phyloP scores from a whole-genome alignment of 2,888 invertebrate genomes.

The Drosophila prostipennis region DNA sequence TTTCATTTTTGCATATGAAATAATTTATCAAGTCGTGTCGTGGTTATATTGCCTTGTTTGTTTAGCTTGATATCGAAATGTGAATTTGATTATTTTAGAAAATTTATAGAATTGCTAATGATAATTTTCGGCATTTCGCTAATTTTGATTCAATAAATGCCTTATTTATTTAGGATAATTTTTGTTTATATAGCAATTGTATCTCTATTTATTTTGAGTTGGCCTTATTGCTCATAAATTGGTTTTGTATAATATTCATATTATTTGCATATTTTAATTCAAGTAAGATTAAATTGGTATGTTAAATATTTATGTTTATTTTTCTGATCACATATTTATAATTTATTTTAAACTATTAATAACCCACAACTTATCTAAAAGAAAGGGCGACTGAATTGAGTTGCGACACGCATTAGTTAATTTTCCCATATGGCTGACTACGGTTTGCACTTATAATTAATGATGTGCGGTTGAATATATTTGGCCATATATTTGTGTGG shows the following conservation, averaged over 20 bases:
- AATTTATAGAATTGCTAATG: constrained; percentile 7
- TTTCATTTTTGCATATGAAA: constrained; percentile 17
- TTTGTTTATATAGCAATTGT: too few relatives aligned
- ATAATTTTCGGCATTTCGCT: neutral
- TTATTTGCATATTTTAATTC: too few relatives aligned
- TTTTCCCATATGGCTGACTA: constrained; percentile 27
- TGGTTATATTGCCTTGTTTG: constrained; percentile 8
- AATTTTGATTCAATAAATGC: neutral
- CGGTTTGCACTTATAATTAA: constrained; percentile 43
- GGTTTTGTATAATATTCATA: too few relatives aligned
- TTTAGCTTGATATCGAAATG: constrained; percentile 7
- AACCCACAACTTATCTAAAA: neutral
- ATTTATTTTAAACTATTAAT: neutral
- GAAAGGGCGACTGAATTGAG: neutral
- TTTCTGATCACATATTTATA: neutral
- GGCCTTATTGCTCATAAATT: too few relatives aligned
- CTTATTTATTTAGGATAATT: neutral
- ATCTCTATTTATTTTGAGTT: too few relatives aligned
- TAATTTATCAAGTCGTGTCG: constrained; percentile 9
- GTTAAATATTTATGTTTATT: neutral
- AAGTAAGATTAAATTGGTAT: too few relatives aligned
- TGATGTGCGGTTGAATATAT: constrained; percentile 24
- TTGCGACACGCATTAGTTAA: constrained; percentile 28
- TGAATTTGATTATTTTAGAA: neutral
- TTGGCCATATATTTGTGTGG: constrained; percentile 13